phyloP scores from a whole-genome alignment of 2,113 vertebrate genomes.

The Crotalus helleri region DNA sequence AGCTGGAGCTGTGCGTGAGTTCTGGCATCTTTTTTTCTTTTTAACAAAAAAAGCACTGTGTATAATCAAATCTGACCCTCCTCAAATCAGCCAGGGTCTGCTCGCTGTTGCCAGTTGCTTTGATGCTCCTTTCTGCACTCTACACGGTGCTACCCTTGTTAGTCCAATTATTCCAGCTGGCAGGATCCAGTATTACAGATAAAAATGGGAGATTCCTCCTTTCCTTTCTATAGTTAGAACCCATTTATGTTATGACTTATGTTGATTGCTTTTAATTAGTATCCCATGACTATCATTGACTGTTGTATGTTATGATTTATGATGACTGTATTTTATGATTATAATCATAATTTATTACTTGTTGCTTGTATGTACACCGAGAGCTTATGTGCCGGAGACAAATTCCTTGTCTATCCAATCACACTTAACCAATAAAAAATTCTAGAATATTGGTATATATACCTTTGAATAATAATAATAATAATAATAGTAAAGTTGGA shows the following conservation, averaged over 20 bases:
- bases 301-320: neutral
- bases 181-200: neutral
- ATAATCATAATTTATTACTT: neutral
- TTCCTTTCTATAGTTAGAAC: neutral
- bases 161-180: neutral
- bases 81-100: neutral
- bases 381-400: neutral
- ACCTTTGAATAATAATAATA: neutral
- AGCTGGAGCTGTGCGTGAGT: too few species aligned
- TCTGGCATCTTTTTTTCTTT: too few species aligned
- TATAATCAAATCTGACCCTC: neutral
- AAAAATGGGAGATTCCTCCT: neutral
- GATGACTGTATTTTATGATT: neutral
- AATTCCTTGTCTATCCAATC: neutral
- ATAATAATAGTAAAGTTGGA: too few species aligned
- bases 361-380: neutral
- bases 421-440: neutral
- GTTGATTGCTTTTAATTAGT: neutral
- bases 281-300: neutral
- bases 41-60: too few species aligned
- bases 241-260: neutral
- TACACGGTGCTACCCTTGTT: neutral
- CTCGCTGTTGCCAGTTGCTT: neutral
- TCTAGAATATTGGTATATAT: neutral
- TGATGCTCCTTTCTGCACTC: neutral